A percentile compares a stretch with the other conserved stretches of the same genome.
Conservation (phyloP, 2,113 vertebrate species). For the Sturnira hondurensis region DNA sequence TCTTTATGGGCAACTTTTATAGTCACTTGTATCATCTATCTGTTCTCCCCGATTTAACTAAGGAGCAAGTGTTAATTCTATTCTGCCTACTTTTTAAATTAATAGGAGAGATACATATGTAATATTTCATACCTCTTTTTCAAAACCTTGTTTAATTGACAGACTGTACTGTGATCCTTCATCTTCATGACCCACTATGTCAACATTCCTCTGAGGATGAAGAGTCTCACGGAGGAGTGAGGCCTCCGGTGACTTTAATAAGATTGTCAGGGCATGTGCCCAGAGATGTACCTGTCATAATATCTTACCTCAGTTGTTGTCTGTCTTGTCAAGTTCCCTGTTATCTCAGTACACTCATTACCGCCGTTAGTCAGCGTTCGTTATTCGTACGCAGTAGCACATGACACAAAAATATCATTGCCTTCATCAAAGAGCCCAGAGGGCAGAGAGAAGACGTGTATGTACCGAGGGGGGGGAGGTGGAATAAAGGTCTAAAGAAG, state of each 20-base stretch:
- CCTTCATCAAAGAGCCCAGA: not conserved
- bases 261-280: not conserved
- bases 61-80: not conserved
- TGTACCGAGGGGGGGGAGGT: not conserved
- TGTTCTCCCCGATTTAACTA: not conserved
- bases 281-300: not conserved
- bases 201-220: not conserved
- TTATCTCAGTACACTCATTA: not conserved
- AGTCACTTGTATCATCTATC: not conserved
- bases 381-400: not conserved
- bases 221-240: slow-evolving; percentile 17
- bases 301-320: slow-evolving; percentile 26
- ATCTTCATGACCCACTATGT: slow-evolving; percentile 1
- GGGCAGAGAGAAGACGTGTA: not conserved
- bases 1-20: not conserved
- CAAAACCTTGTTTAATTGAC: slow-evolving; percentile 17
- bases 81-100: slow-evolving; percentile 10
- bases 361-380: not conserved
- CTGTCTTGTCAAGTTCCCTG: not conserved
- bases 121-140: slow-evolving; percentile 17
- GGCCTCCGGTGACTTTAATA: not conserved
- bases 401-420: not conserved
- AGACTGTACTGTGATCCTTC: not conserved
- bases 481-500: not conserved
- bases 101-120: not conserved